Evolutionary conservation across 2,113 vertebrate genomes (phyloP).

Genomic region (Ophiodon elongatus): DNA sequence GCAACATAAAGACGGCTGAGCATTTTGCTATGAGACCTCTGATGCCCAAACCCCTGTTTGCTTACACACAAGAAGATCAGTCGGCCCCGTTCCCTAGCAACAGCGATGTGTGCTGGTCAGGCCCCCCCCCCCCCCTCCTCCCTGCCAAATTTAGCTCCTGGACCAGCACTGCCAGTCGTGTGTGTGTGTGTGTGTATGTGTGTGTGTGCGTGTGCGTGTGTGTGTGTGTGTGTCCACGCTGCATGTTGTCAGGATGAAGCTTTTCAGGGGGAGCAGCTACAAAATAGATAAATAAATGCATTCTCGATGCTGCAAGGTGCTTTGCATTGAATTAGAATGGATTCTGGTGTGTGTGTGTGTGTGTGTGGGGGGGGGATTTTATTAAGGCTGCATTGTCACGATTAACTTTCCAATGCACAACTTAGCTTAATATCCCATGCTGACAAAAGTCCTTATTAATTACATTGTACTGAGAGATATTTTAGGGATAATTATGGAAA

Average conservation of each 20-base stretch:
- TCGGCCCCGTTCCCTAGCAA: conserved; percentile 73
- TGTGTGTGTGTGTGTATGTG: conserved; percentile 22
- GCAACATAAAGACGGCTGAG: conserved; percentile 37
- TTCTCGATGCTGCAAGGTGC: not conserved
- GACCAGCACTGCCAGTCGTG: conserved; percentile 19
- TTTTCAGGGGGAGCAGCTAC: not conserved
- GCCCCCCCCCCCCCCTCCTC: conserved; percentile 19
- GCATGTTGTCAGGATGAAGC: not conserved
- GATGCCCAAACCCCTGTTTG: conserved; percentile 40
- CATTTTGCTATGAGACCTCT: conserved; percentile 24
- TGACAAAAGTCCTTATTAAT: not conserved
- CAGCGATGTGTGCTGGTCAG: conserved; percentile 66
- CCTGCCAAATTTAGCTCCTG: conserved; percentile 71
- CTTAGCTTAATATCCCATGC: not conserved
- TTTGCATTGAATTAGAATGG: not conserved
- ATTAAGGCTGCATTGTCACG: no score
- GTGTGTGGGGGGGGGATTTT: no score
- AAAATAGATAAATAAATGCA: not conserved
- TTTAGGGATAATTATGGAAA: not conserved
- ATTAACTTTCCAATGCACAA: no score
- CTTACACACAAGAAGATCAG: conserved; percentile 37
- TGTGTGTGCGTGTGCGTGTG: conserved; percentile 20
- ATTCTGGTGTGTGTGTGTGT: conserved; percentile 16
- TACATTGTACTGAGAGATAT: not conserved
- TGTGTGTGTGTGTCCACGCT: conserved; percentile 8